Percentiles rank a stretch among this genome's conserved stretches.
Conservation (phyloP, 2,797 vertebrate genomes). For the Xiphorhynchus erythropygius region DNA sequence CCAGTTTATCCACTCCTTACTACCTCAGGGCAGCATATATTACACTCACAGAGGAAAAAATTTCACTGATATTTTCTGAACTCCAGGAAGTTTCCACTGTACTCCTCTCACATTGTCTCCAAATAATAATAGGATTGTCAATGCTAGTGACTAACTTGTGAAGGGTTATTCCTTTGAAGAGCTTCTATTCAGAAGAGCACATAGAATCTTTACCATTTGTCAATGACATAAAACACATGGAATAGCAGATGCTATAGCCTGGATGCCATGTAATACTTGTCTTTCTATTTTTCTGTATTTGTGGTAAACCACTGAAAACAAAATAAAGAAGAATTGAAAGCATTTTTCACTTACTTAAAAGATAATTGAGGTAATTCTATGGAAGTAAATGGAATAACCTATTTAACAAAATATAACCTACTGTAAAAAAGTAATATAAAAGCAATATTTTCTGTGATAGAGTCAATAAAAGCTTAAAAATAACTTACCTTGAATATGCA, state of each 20-base stretch:
- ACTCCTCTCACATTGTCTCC: background rate
- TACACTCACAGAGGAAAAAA: background rate
- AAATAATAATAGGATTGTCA: background rate
- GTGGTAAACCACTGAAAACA: background rate
- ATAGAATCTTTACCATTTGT: conserved; percentile 31
- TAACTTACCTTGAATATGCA: background rate
- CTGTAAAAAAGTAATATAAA: background rate
- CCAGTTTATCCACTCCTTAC: background rate
- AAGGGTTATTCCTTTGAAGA: conserved; percentile 9
- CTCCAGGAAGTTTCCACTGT: background rate
- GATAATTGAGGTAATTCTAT: background rate
- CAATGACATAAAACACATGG: conserved; percentile 46
- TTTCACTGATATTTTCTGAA: background rate
- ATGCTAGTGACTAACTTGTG: background rate
- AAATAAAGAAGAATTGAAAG: background rate
- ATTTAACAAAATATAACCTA: background rate
- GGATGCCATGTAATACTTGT: background rate
- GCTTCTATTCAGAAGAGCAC: background rate
- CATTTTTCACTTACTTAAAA: background rate
- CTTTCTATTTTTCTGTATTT: background rate
- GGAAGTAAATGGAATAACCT: background rate
- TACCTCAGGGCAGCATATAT: background rate
- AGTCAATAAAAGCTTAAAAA: background rate
- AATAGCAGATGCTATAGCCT: conserved; percentile 34
- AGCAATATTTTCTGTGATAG: background rate